Evolutionary conservation across 2,888 invertebrate species (phyloP).

Genomic region (Drosophila rubida): DNA sequence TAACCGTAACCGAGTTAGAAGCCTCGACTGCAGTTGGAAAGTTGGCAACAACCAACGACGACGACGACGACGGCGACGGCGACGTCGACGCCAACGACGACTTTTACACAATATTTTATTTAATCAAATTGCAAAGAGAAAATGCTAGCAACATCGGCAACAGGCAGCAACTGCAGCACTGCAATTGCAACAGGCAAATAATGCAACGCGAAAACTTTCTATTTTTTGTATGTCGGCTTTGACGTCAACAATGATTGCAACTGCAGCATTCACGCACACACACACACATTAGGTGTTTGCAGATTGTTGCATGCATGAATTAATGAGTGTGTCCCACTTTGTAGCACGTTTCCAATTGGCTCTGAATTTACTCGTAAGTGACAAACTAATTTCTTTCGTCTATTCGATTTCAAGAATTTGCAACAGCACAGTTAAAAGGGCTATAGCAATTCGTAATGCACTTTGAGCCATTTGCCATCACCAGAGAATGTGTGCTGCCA

Average conservation of each 20-base stretch:
- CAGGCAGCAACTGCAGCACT: conserved; percentile 28
- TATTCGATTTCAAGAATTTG: too few relatives aligned
- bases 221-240: conserved; percentile 71
- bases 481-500: too few relatives aligned
- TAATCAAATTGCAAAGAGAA: conserved; percentile 82
- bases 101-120: conserved; percentile 82
- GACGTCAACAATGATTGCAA: conserved; percentile 54
- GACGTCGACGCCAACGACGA: conserved; percentile 33
- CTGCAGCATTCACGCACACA: conserved; percentile 39
- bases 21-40: conserved; percentile 71
- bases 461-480: too few relatives aligned
- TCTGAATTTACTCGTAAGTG: conserved; percentile 38
- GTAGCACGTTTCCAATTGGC: conserved; percentile 33
- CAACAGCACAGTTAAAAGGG: too few relatives aligned
- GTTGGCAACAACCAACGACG: conserved; percentile 44
- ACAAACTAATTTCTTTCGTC: conserved; percentile 50
- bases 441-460: too few relatives aligned
- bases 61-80: neutral
- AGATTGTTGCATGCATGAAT: conserved; percentile 69
- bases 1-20: conserved; percentile 79
- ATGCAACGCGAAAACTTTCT: conserved; percentile 76
- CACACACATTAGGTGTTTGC: conserved; percentile 35
- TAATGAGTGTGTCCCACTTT: conserved; percentile 69
- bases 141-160: conserved; percentile 69
- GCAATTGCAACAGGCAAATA: conserved; percentile 50